A percentile compares a stretch with the other conserved stretches of the same genome.
Conservation (phyloP, 2,888 invertebrate species). For the Fragum fragum region DNA sequence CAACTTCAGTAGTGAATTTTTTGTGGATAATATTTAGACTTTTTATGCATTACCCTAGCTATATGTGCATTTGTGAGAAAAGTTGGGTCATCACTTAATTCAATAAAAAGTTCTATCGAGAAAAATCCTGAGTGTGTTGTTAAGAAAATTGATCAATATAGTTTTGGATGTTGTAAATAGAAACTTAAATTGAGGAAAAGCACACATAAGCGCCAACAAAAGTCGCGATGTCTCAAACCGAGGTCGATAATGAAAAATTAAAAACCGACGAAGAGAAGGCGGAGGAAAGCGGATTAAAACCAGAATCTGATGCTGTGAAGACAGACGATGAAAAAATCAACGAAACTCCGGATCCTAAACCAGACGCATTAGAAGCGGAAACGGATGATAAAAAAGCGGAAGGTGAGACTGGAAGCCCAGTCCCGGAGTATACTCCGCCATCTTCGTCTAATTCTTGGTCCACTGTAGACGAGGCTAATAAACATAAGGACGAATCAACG, state of each 20-base stretch:
- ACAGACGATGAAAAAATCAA: slow-evolving; percentile 27
- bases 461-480: slow-evolving; percentile 21
- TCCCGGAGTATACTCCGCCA: slow-evolving; percentile 34
- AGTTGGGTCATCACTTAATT: too few relatives aligned
- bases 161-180: too few relatives aligned
- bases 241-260: neutral
- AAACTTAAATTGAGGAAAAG: too few relatives aligned
- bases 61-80: too few relatives aligned
- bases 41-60: too few relatives aligned
- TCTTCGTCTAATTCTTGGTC: slow-evolving; percentile 18
- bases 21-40: too few relatives aligned
- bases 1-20: too few relatives aligned
- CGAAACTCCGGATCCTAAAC: slow-evolving; percentile 13
- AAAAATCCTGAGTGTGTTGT: too few relatives aligned
- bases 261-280: slow-evolving; percentile 23
- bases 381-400: slow-evolving; percentile 24
- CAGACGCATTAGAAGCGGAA: neutral
- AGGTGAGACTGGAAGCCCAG: slow-evolving; percentile 23
- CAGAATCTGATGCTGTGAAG: neutral
- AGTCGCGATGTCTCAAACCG: neutral
- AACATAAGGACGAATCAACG: slow-evolving; percentile 10
- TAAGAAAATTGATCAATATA: too few relatives aligned
- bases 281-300: neutral
- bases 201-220: too few relatives aligned
- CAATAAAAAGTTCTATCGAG: too few relatives aligned